Conservation (phyloP, 2,888 invertebrate genomes). For the Pollenia labialis region DNA sequence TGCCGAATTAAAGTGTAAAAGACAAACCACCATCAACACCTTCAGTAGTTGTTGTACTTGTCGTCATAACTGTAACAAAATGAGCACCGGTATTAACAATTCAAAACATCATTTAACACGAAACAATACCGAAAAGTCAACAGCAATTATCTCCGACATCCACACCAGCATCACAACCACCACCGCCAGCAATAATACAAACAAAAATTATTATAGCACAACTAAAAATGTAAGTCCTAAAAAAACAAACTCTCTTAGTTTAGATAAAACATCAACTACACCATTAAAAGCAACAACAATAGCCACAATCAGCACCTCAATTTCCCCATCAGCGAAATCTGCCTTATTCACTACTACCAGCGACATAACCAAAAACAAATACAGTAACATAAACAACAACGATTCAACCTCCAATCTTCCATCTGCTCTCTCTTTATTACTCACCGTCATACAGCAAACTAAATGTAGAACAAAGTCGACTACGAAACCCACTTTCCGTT, state of each 20-base stretch:
- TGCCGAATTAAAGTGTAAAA: slow-evolving; percentile 60
- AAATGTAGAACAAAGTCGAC: slow-evolving; percentile 8
- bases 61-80: background rate
- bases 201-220: slow-evolving; percentile 48
- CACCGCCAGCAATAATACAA: slow-evolving; percentile 29
- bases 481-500: background rate
- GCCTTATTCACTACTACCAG: slow-evolving; percentile 57
- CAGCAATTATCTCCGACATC: slow-evolving; percentile 33
- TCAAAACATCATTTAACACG: slow-evolving; percentile 50
- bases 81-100: slow-evolving; percentile 30
- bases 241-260: slow-evolving; percentile 53
- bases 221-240: slow-evolving; percentile 64
- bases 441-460: slow-evolving; percentile 2
- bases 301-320: slow-evolving; percentile 25
- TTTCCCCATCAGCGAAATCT: slow-evolving; percentile 50
- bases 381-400: slow-evolving; percentile 54
- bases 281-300: slow-evolving; percentile 43
- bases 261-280: slow-evolving; percentile 50
- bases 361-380: slow-evolving; percentile 35
- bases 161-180: slow-evolving; percentile 27
- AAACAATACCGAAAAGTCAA: slow-evolving; percentile 20
- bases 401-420: slow-evolving; percentile 33
- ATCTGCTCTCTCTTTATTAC: slow-evolving; percentile 5
- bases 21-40: slow-evolving; percentile 46
- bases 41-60: background rate